Conservation (phyloP, 2,888 invertebrate genomes). For the Elegia similella region DNA sequence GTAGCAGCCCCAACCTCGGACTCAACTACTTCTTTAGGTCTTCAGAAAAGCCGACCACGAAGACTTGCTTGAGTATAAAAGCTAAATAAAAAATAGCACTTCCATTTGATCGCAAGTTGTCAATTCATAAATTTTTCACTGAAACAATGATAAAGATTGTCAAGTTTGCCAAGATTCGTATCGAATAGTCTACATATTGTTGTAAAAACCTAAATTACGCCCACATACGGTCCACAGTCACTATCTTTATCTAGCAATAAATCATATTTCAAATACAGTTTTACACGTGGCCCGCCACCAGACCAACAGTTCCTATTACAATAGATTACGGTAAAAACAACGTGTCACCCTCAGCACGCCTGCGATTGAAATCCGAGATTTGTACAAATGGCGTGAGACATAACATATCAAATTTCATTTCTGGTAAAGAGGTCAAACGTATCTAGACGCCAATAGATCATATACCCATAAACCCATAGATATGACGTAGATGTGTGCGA, state of each 20-base stretch:
- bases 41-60: too few species aligned
- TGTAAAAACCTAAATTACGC: background rate
- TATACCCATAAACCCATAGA: background rate
- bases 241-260: background rate
- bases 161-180: background rate
- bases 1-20: too few species aligned
- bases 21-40: too few species aligned
- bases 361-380: conserved; percentile 15
- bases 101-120: too few species aligned
- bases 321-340: conserved; percentile 11
- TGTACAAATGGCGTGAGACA: conserved; percentile 3
- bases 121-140: too few species aligned
- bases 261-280: conserved; percentile 2
- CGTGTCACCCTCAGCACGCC: background rate
- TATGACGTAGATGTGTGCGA: background rate
- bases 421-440: conserved; percentile 10
- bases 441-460: background rate
- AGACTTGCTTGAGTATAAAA: too few species aligned
- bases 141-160: too few species aligned
- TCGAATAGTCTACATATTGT: background rate
- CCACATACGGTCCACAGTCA: background rate
- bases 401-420: conserved; percentile 6
- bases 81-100: too few species aligned
- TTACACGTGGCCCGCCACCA: conserved; percentile 3
- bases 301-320: conserved; percentile 11